Percentiles rank a stretch among this genome's conserved stretches.
Conservation (phyloP, 2,113 vertebrate genomes). For the Hyla sarda region DNA sequence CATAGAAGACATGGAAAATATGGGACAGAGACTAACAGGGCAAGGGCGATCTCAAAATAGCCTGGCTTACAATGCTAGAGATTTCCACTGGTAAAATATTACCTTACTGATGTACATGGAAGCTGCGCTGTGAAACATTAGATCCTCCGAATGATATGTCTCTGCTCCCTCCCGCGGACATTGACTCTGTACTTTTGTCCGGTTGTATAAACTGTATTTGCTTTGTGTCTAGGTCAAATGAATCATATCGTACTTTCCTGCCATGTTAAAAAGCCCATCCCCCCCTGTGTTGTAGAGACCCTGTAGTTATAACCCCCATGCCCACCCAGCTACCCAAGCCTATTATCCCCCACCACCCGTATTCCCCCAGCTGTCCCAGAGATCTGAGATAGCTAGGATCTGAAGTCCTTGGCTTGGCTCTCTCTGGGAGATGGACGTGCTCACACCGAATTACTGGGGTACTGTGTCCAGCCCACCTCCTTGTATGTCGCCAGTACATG, state of each 20-base stretch:
- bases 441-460: constrained; percentile 91
- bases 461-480: constrained; percentile 94
- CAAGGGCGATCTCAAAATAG: constrained; percentile 36
- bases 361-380: constrained; percentile 34
- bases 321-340: constrained; percentile 42
- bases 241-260: constrained; percentile 4
- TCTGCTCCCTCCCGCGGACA: neutral
- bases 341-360: constrained; percentile 26
- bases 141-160: constrained; percentile 34
- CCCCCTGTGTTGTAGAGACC: constrained; percentile 42
- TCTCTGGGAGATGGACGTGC: constrained; percentile 47
- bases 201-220: constrained; percentile 22
- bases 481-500: constrained; percentile 92
- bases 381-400: constrained; percentile 45
- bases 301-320: constrained; percentile 37
- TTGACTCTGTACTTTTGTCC: neutral
- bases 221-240: constrained; percentile 25
- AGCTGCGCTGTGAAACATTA: constrained; percentile 8
- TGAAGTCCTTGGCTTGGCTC: constrained; percentile 48
- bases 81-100: constrained; percentile 27
- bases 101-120: neutral
- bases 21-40: constrained; percentile 30
- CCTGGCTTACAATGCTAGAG: constrained; percentile 34
- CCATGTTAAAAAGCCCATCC: constrained; percentile 36
- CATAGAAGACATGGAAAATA: constrained; percentile 23